A percentile compares a stretch with the other conserved stretches of the same genome.
Evolutionary conservation across 2,888 invertebrate genomes (phyloP).

Genomic region (Eupithecia inturbata): DNA sequence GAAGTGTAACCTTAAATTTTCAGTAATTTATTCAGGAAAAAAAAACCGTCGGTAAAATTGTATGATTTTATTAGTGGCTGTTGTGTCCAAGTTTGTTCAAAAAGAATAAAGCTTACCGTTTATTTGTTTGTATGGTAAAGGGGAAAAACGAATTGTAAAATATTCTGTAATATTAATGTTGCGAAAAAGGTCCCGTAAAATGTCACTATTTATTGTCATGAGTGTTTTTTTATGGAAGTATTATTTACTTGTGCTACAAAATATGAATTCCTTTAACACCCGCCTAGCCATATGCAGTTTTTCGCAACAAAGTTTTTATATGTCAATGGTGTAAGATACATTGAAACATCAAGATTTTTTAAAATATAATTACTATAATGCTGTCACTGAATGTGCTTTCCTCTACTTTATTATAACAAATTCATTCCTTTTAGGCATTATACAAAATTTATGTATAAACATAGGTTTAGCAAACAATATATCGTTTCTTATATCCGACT

Average conservation of each 20-base stretch:
- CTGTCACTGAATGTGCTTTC: conserved; percentile 47
- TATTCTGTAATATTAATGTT: conserved; percentile 39
- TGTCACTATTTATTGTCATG: conserved; percentile 28
- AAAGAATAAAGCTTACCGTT: conserved; percentile 46
- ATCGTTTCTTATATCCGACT: conserved; percentile 48
- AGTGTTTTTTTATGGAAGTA: conserved; percentile 26
- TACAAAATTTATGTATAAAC: conserved; percentile 64
- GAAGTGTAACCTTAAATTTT: conserved; percentile 2
- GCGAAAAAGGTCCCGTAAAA: conserved; percentile 31
- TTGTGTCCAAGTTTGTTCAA: conserved; percentile 49
- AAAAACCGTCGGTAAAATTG: neutral
- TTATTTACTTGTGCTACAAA: conserved; percentile 15
- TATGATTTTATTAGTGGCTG: neutral
- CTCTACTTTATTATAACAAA: conserved; percentile 61
- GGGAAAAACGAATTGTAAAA: conserved; percentile 46
- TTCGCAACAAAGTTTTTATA: conserved; percentile 35
- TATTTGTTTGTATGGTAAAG: conserved; percentile 50
- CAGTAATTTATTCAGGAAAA: conserved; percentile 4
- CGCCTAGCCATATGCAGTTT: conserved; percentile 20
- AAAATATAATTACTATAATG: conserved; percentile 19
- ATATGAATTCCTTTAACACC: conserved; percentile 13
- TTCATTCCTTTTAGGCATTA: conserved; percentile 78
- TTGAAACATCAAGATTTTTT: conserved; percentile 35
- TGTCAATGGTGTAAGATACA: conserved; percentile 50
- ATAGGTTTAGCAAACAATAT: conserved; percentile 44